Evolutionary conservation across 1,140 invertebrate genomes (phyloP), one percentile per base, ranked within the genome.

Genomic region (Antheraea pernyi): DNA sequence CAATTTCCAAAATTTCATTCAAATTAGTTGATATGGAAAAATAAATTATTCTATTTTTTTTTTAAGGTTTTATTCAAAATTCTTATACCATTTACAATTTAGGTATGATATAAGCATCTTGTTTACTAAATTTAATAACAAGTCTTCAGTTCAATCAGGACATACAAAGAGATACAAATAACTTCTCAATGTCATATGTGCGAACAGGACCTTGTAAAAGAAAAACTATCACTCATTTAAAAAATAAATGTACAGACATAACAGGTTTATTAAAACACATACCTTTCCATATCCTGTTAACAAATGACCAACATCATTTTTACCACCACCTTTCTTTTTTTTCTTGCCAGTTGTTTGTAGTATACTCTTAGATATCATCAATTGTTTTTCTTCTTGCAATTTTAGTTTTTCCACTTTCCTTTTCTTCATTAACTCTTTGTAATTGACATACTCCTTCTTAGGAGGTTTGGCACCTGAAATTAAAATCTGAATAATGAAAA

Each of bases 401-500:
- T 92, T 88, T 48, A 86, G 77, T 73, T 86, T 86, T 67, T 92
- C 79, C 72, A 83, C 70, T 82, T 92, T 90, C 59, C 84, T 77
- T 63, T 88, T 89, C 86, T 87, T 48, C 90, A 93, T 83, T 37
- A 94, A 71, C 67, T 93, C 84, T 83, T 95, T 95, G 73, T 95
- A 95, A 80, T 95, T 95, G 19, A 92, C 78, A 67, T 86, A 90
- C 63, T 91, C 87, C 60, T 91, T 93, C 81, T 94, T 95, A 0
- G 93, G 93, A 53, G 94, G 94, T 86, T 93, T 95, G 9, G 95
- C 95, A 62, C 95, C 93, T 94, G 76, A 19, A 88, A 88, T 42
- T 42, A 7, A 1, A 53, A 2, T 10, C 11, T 3, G 39, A 42
- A 42, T 42, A 53, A 53, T 16, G 16, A 16, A 11, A 11, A 48